These are phyloP conservation scores for Galerucella pusilla DNA, from an alignment of 2,888 invertebrate species.

Conservation along the genomic window DNA sequence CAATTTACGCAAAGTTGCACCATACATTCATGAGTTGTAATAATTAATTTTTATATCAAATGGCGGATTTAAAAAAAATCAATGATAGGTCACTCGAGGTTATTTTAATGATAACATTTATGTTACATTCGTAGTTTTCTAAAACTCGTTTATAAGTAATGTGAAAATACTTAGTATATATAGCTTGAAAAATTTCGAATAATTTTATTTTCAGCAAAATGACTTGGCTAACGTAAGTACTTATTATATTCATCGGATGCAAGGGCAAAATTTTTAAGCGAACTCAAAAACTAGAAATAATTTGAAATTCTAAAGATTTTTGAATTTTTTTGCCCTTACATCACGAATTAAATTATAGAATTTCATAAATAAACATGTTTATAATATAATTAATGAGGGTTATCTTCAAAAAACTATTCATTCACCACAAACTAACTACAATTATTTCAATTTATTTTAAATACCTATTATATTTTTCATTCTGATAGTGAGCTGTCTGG, in stretches of 20 bases:
- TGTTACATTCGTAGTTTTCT: background rate
- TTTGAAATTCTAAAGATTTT: background rate
- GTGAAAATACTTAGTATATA: conserved; percentile 11
- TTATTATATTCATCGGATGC: background rate
- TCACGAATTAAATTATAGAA: background rate
- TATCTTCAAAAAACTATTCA: too few species aligned
- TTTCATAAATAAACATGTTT: too few species aligned
- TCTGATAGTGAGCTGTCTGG: too few species aligned
- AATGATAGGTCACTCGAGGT: conserved; percentile 4
- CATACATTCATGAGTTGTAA: background rate
- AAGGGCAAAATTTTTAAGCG: background rate
- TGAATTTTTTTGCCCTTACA: background rate
- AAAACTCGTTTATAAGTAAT: background rate
- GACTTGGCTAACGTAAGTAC: conserved; percentile 17
- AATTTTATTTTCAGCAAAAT: conserved; percentile 15
- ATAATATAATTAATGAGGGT: too few species aligned
- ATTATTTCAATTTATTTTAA: too few species aligned
- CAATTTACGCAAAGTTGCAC: conserved; percentile 4
- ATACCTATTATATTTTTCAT: too few species aligned
- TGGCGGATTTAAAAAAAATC: background rate
- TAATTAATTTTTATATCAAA: background rate
- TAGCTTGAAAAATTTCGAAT: background rate
- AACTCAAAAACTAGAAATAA: background rate
- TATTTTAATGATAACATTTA: conserved; percentile 14
- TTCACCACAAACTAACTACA: too few species aligned